phyloP scores from a whole-genome alignment of 2,113 vertebrate species.

The Engraulis encrasicolus region DNA sequence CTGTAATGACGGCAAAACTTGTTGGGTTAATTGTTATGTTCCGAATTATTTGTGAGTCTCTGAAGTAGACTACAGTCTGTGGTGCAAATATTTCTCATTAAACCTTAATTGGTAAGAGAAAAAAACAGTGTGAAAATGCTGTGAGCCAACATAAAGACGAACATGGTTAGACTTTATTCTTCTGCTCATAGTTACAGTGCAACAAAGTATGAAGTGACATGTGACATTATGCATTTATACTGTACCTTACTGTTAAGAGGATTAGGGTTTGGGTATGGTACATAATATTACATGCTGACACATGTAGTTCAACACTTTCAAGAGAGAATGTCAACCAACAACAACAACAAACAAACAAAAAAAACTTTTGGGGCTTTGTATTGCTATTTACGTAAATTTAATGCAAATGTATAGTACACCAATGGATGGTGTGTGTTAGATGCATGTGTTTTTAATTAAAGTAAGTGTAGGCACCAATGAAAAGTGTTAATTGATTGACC shows the following conservation, averaged over 20 bases:
- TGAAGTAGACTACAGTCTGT: too few species aligned
- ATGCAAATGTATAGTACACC: too few species aligned
- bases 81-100: not conserved
- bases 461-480: not conserved
- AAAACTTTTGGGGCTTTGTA: not conserved
- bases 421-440: too few species aligned
- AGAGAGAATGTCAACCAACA: not conserved
- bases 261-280: too few species aligned
- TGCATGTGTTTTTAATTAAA: too few species aligned
- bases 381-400: not conserved
- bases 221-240: too few species aligned
- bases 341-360: not conserved
- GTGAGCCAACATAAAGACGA: not conserved
- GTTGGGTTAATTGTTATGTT: not conserved
- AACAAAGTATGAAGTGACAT: too few species aligned
- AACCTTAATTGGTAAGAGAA: not conserved
- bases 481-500: not conserved
- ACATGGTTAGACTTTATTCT: too few species aligned
- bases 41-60: not conserved
- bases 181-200: too few species aligned
- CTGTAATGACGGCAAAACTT: not conserved
- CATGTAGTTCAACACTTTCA: not conserved
- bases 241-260: too few species aligned
- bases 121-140: constrained; percentile 2
- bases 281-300: too few species aligned